Percentiles rank a stretch among this genome's conserved stretches.
phyloP scores from a whole-genome alignment of 2,797 vertebrate genomes.

The Rhodeus uyekii region DNA sequence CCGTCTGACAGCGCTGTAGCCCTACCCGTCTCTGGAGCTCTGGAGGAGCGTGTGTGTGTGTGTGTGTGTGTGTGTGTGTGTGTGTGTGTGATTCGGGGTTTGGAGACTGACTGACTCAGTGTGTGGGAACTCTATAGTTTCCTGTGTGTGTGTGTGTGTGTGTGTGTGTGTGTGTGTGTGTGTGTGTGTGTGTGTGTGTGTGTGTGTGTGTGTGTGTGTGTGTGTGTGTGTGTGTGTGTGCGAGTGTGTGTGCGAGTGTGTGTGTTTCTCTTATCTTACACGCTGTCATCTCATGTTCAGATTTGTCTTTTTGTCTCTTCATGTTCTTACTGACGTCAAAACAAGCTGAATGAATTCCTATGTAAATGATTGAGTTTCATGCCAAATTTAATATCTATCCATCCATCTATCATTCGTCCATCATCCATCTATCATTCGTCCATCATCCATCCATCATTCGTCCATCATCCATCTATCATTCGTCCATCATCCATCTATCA shows the following conservation, averaged over 20 bases:
- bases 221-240: too few relatives aligned
- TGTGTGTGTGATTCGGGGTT: background rate
- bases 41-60: background rate
- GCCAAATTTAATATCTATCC: too few relatives aligned
- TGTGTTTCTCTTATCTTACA: constrained; percentile 1
- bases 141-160: background rate
- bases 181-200: background rate
- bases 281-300: constrained; percentile 2
- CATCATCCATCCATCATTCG: too few relatives aligned
- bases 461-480: too few relatives aligned
- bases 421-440: too few relatives aligned
- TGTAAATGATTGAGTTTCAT: too few relatives aligned
- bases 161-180: background rate
- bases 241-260: background rate
- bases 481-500: too few relatives aligned
- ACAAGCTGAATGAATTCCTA: too few relatives aligned
- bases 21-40: constrained; percentile 31
- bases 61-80: background rate
- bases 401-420: too few relatives aligned
- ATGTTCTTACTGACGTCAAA: too few relatives aligned
- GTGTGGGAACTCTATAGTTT: constrained; percentile 26
- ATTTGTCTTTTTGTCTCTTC: too few relatives aligned
- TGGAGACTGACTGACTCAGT: constrained; percentile 24
- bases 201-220: background rate
- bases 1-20: constrained; percentile 34